Conservation (phyloP, 2,888 invertebrate genomes). For the Baronia brevicornis region DNA sequence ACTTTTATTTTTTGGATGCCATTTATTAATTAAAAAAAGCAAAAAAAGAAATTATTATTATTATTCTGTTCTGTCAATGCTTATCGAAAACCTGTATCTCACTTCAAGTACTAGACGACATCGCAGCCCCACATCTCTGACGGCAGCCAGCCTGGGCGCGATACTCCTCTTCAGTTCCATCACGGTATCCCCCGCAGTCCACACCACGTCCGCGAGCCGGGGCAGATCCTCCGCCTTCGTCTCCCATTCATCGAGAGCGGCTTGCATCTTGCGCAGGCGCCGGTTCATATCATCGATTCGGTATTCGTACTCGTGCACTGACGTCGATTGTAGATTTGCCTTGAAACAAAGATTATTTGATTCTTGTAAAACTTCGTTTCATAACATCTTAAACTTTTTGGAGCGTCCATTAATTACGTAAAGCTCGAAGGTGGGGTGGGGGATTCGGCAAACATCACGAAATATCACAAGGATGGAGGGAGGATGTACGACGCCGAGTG, state of each 20-base stretch:
- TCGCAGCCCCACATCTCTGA: constrained; percentile 42
- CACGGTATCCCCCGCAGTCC: constrained; percentile 63
- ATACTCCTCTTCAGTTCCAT: constrained; percentile 65
- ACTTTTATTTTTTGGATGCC: too few relatives aligned
- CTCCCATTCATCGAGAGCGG: constrained; percentile 46
- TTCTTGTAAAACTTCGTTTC: too few relatives aligned
- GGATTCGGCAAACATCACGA: too few relatives aligned
- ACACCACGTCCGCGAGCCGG: constrained; percentile 58
- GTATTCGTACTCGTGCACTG: constrained; percentile 55
- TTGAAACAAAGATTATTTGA: constrained; percentile 21
- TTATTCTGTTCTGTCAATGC: too few relatives aligned
- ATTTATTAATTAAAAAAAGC: too few relatives aligned
- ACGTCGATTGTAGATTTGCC: constrained; percentile 62
- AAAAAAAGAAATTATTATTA: too few relatives aligned
- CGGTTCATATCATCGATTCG: constrained; percentile 42
- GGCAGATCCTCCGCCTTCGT: constrained; percentile 59
- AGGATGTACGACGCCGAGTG: constrained; percentile 18
- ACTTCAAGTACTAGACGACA: constrained; percentile 55
- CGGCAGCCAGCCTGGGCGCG: constrained; percentile 37
- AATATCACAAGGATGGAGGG: too few relatives aligned
- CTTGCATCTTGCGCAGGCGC: constrained; percentile 35
- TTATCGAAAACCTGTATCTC: constrained; percentile 8
- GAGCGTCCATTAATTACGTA: too few relatives aligned
- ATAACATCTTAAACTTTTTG: too few relatives aligned
- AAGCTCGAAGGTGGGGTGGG: too few relatives aligned